Percentiles rank a stretch among this genome's conserved stretches.
Conservation (phyloP, 2,888 invertebrate species). For the Ennomos fuscantarius region DNA sequence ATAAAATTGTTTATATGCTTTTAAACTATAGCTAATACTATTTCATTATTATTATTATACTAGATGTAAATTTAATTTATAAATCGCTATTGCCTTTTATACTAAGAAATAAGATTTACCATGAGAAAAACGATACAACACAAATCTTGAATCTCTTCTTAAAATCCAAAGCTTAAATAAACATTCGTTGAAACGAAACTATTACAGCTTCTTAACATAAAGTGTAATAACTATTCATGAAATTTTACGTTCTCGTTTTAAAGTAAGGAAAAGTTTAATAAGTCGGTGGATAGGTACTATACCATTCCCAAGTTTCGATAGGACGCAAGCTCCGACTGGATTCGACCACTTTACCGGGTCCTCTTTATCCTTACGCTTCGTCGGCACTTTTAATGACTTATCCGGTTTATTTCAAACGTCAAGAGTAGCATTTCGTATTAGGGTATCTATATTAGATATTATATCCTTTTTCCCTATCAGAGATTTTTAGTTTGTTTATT, state of each 20-base stretch:
- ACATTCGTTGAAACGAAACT: conserved; percentile 43
- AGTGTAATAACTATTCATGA: conserved; percentile 55
- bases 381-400: conserved; percentile 82
- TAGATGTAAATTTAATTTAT: too few species aligned
- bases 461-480: background rate
- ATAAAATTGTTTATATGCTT: too few species aligned
- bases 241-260: conserved; percentile 62
- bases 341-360: conserved; percentile 70
- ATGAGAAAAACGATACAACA: too few species aligned
- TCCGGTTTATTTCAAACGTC: conserved; percentile 61
- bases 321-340: conserved; percentile 58
- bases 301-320: conserved; percentile 76
- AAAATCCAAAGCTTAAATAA: conserved; percentile 42
- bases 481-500: too few species aligned
- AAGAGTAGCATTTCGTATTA: conserved; percentile 52
- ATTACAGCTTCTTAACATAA: conserved; percentile 42
- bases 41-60: too few species aligned
- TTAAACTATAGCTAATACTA: too few species aligned
- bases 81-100: too few species aligned
- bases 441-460: background rate
- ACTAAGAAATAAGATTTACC: too few species aligned
- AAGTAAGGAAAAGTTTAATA: conserved; percentile 71
- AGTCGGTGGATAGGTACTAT: conserved; percentile 63
- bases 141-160: background rate
- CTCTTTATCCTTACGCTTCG: conserved; percentile 73